Base-by-base conservation (phyloP, 2,888 invertebrate species). In the Tachina lurida region DNA sequence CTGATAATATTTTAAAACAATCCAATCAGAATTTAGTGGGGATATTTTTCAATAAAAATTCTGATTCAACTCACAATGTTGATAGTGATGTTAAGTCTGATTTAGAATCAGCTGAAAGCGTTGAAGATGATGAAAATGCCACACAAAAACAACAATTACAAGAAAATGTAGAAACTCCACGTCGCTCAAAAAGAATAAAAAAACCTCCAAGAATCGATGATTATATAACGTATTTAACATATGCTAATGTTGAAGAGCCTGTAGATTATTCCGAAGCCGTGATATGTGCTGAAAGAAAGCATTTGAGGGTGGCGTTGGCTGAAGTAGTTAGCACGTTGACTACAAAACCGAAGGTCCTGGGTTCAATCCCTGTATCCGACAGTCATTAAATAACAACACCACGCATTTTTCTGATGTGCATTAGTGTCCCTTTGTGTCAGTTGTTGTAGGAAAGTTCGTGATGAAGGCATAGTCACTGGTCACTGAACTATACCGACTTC, bases 11-110 rank as follows among this genome's bases (percentile, higher is more conserved):
- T 31, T 31, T 31, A 31, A 31, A 31, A 31, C 62, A 49, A 74
- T 10, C 39, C 65, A 49, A 79, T 71, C 22, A 41, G 41, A 67
- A 74, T 74, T 74, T 62, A 52, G 70, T 78, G 54, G 39, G 62
- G 77, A 77, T 65, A 63, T 65, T 4, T 12, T 19, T 49, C n/a
- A 49, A 67, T 49, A n/a, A n/a, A 67, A 56, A 71, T 43, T 60
- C 39, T 52, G 78, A 62, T 60, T 43, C 39, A n/a, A 49, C n/a
- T 54, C 43, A 75, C 8, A 15, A 39, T 54, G 56, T 31, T 60
- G 31, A 73, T 12, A 8, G 5, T 22, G 71, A 43, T 65, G 13
- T 54, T 65, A 52, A 75, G n/a, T 54, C n/a, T 45, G 75, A 60
- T 41, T 49, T 49, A 31, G 65, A 49, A 7, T 15, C 65, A 1